Evolutionary conservation across 2,888 invertebrate species (phyloP), one percentile per base, ranked within the genome.

Genomic region (Sicus ferrugineus): DNA sequence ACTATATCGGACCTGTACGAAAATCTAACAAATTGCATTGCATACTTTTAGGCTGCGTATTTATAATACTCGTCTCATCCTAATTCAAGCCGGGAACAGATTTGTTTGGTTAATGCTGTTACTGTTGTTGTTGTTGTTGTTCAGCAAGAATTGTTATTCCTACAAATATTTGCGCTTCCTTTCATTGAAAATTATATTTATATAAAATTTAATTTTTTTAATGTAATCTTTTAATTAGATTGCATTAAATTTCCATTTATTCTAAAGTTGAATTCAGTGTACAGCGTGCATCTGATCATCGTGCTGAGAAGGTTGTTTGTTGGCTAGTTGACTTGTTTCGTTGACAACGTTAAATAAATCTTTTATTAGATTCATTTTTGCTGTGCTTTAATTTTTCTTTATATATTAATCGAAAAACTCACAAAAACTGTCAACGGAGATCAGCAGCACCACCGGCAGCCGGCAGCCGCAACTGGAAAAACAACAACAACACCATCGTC

Each of bases 401-500:
- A 69, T 52, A 65, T 61, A 69, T 69, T 69, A 65, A 69, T 69
- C 50, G 69, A 61, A 69, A 69, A 66, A 61, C 50, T 66, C 54
- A 56, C 30, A 52, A 56, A 38, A 52, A 63, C 19, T 19, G 23
- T 52, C 19, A 26, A 62, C n/a, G 30, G 42, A 56, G 16, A 19
- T 6, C 19, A n/a, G 21, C 31, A 11, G 31, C 30, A 31, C 6
- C 59, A 38, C 34, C 21, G 6, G n/a, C 6, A 11, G n/a, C n/a
- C n/a, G n/a, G n/a, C n/a, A n/a, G n/a, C n/a, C n/a, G n/a, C n/a
- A n/a, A n/a, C n/a, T n/a, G n/a, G n/a, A 31, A 31, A n/a, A 28
- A 50, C 62, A 26, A 42, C 16, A 59, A 31, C 19, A 9, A 23
- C 59, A 31, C 7, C 52, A n/a, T n/a, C n/a, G 3, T n/a, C 52